A percentile compares a stretch with the other conserved stretches of the same genome.
phyloP scores from a whole-genome alignment of 64 coral and sea anemone genomes.

The Montipora cactus region DNA sequence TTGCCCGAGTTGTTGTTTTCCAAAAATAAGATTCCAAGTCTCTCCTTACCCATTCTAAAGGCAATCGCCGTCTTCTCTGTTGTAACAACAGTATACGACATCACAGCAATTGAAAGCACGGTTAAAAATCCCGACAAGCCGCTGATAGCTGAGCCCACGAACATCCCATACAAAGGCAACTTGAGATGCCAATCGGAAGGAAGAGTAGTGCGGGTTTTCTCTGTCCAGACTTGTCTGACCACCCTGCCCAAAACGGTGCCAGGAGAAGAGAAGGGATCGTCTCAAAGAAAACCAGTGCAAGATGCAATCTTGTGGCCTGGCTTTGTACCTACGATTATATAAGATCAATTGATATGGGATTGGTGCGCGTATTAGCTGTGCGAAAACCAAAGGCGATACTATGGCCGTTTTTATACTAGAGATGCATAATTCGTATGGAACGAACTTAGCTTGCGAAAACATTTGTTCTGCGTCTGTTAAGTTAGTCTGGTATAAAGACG shows the following conservation, averaged over 20 bases:
- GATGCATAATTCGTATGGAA: too few species aligned
- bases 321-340: constrained; percentile 63
- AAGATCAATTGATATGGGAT: background rate
- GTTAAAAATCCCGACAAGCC: constrained; percentile 12
- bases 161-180: constrained; percentile 33
- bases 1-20: too few species aligned
- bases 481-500: too few species aligned
- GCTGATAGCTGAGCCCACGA: constrained; percentile 25
- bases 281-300: constrained; percentile 18
- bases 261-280: constrained; percentile 30
- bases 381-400: too few species aligned
- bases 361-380: too few species aligned
- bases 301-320: constrained; percentile 52
- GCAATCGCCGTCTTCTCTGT: background rate
- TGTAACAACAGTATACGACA: constrained; percentile 36
- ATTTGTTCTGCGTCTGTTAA: too few species aligned
- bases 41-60: too few species aligned
- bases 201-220: background rate
- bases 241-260: constrained; percentile 52
- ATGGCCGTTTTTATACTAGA: too few species aligned
- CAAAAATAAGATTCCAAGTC: too few species aligned
- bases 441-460: too few species aligned
- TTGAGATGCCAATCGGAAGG: constrained; percentile 44
- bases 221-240: constrained; percentile 55
- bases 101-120: background rate